phyloP scores from a whole-genome alignment of 2,113 vertebrate genomes.

The Triplophysa dalaica region DNA sequence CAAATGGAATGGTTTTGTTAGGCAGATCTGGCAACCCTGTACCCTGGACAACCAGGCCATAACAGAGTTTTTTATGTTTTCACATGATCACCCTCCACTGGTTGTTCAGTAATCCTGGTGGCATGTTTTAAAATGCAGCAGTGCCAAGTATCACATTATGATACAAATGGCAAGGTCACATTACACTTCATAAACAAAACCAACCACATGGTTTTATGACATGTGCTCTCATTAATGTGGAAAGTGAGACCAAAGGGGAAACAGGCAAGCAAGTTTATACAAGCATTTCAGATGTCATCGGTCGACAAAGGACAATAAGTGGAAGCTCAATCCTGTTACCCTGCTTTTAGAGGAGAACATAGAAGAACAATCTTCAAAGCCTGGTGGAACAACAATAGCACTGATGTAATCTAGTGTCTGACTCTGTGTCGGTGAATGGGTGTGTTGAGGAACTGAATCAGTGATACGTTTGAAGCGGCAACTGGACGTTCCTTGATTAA shows the following conservation, averaged over 20 bases:
- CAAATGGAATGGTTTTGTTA: too few species aligned
- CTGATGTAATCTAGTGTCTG: constrained; percentile 15
- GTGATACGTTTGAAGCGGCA: not conserved
- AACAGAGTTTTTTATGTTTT: too few species aligned
- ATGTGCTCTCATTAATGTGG: not conserved
- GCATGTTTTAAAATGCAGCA: not conserved
- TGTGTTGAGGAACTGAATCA: not conserved
- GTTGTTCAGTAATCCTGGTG: not conserved
- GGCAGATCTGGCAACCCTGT: too few species aligned
- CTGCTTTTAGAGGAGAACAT: constrained; percentile 48
- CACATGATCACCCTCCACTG: too few species aligned
- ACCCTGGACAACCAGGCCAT: too few species aligned
- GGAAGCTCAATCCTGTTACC: constrained; percentile 62
- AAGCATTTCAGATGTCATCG: constrained; percentile 54
- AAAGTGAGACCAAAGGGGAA: constrained; percentile 32
- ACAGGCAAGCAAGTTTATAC: constrained; percentile 30
- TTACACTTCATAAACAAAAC: constrained; percentile 9
- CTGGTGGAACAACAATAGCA: constrained; percentile 14
- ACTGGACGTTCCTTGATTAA: not conserved
- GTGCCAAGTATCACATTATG: not conserved
- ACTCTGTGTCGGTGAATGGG: not conserved
- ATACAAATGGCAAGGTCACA: constrained; percentile 5
- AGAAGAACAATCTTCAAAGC: constrained; percentile 58
- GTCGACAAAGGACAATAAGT: constrained; percentile 61
- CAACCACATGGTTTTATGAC: constrained; percentile 26